phyloP scores from a whole-genome alignment of 1,140 invertebrate genomes.

The Brachionus angularis region DNA sequence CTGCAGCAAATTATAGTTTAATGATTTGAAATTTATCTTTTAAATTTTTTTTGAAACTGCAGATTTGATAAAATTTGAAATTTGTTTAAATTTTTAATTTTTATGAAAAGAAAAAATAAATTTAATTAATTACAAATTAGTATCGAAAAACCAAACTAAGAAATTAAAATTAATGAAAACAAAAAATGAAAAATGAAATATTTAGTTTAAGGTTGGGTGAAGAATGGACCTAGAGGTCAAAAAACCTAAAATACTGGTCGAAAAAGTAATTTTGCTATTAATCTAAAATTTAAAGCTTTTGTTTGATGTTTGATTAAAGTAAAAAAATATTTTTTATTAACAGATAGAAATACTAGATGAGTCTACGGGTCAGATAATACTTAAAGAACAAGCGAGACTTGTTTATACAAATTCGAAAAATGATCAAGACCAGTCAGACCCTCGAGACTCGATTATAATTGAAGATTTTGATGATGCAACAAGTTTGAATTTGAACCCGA shows the following conservation, averaged over 20 bases:
- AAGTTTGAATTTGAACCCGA: background rate
- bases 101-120: too few species aligned
- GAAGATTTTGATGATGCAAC: conserved; percentile 1
- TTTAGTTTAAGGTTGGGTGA: too few species aligned
- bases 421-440: background rate
- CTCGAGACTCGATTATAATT: conserved; percentile 6
- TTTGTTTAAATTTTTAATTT: too few species aligned
- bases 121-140: too few species aligned
- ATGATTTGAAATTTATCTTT: too few species aligned
- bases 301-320: background rate
- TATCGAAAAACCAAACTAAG: too few species aligned
- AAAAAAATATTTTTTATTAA: background rate
- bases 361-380: conserved; percentile 34
- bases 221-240: background rate
- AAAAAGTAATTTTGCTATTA: conserved; percentile 10
- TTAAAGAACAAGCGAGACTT: conserved; percentile 33
- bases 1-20: too few species aligned
- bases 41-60: too few species aligned
- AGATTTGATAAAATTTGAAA: too few species aligned
- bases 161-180: too few species aligned
- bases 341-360: conserved; percentile 43
- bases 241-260: conserved; percentile 33
- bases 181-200: too few species aligned
- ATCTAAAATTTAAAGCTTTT: background rate
- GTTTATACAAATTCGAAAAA: background rate